Conservation (phyloP, 1,140 invertebrate genomes). For the Pteromalus puparum region DNA sequence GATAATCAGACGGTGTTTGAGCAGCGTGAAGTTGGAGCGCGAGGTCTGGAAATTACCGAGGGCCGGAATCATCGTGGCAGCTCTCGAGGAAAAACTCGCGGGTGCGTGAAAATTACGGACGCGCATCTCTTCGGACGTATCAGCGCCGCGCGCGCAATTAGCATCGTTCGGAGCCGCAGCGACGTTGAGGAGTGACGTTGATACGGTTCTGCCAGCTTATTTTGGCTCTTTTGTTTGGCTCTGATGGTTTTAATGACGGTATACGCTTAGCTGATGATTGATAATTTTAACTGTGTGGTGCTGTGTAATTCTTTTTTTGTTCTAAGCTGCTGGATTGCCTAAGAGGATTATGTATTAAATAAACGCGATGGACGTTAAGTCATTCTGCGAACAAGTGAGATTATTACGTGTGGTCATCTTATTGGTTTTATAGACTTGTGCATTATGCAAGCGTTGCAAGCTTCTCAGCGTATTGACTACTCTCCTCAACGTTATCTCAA, state of each 20-base stretch:
- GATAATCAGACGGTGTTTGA: too few species aligned
- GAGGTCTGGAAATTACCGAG: neutral
- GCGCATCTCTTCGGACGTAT: neutral
- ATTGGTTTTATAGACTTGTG: neutral
- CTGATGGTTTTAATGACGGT: neutral
- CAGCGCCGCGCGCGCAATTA: neutral
- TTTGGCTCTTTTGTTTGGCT: neutral
- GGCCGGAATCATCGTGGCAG: neutral
- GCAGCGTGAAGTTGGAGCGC: too few species aligned
- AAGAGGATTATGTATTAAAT: constrained; percentile 1
- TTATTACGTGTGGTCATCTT: neutral
- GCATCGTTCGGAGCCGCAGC: neutral
- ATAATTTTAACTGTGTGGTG: neutral
- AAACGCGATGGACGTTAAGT: neutral
- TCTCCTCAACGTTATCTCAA: too few species aligned
- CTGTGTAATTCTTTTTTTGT: neutral
- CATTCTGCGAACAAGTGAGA: neutral
- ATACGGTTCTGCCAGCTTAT: neutral
- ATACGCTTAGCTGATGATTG: neutral
- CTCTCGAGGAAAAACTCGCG: constrained; percentile 9
- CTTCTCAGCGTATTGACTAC: too few species aligned
- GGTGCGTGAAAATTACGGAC: constrained; percentile 7
- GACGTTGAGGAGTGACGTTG: neutral
- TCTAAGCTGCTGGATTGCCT: neutral
- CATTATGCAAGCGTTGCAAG: too few species aligned